Conservation (phyloP, 1,140 invertebrate genomes). For the Meteorus sp. region DNA sequence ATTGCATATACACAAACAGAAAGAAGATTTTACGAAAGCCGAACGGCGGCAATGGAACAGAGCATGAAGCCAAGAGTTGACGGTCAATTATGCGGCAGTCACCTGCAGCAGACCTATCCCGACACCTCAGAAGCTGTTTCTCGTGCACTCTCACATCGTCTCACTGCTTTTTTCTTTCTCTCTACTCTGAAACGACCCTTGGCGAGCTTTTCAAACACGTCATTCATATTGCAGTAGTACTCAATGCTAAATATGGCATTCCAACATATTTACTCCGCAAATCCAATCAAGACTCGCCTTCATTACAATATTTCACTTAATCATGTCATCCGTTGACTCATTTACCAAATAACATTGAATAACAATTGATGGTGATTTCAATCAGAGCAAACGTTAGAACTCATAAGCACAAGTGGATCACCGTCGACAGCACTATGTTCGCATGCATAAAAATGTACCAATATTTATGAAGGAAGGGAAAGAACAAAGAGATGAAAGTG, state of each 20-base stretch:
- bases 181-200: neutral
- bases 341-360: no score
- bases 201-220: no score
- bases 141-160: neutral
- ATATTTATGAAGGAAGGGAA: no score
- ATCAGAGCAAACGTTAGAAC: no score
- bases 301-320: no score
- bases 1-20: neutral
- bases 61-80: neutral
- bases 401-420: no score
- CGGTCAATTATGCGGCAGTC: conserved; percentile 31
- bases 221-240: conserved; percentile 20
- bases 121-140: neutral
- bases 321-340: no score
- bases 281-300: neutral
- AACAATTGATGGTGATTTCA: no score
- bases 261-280: neutral
- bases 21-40: conserved; percentile 5
- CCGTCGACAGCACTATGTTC: no score
- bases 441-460: no score
- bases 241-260: no score
- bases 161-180: neutral
- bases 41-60: conserved; percentile 21
- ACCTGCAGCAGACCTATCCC: conserved; percentile 15
- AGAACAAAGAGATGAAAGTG: neutral